Conservation (phyloP, 2,113 vertebrate species). For the Paralichthys olivaceus region DNA sequence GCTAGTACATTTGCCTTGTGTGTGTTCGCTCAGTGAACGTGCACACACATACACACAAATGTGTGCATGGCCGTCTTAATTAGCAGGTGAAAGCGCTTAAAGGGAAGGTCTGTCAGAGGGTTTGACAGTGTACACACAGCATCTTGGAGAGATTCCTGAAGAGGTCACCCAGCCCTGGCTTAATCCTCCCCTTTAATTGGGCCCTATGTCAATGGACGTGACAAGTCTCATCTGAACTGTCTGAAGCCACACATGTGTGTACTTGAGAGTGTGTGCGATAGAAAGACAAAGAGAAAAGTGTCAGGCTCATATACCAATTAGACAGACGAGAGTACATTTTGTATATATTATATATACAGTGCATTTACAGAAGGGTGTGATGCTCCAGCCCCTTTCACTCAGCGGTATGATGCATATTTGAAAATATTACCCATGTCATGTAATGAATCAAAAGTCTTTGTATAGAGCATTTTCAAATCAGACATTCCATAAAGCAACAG, state of each 20-base stretch:
- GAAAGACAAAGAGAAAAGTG: conserved; percentile 3
- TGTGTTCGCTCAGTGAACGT: no score
- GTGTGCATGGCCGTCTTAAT: conserved; percentile 72
- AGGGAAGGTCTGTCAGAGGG: conserved; percentile 74
- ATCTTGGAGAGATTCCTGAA: conserved; percentile 81
- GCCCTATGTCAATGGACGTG: conserved; percentile 79
- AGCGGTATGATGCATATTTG: neutral
- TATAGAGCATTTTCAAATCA: neutral
- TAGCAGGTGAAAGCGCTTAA: conserved; percentile 88
- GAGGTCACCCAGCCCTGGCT: conserved; percentile 85
- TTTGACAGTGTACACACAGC: conserved; percentile 83
- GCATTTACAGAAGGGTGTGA: conserved; percentile 22
- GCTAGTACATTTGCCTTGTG: conserved; percentile 35
- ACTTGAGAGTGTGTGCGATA: conserved; percentile 8
- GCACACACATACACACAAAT: neutral
- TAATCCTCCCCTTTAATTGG: conserved; percentile 88
- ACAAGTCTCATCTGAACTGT: conserved; percentile 84
- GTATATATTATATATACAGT: conserved; percentile 29
- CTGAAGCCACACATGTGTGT: conserved; percentile 54
- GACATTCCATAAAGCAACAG: conserved; percentile 24
- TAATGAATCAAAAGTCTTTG: conserved; percentile 31
- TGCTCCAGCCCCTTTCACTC: neutral
- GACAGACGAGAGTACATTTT: neutral
- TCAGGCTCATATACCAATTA: conserved; percentile 34
- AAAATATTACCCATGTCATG: conserved; percentile 15